A percentile compares a stretch with the other conserved stretches of the same genome.
Evolutionary conservation across 1,140 invertebrate species (phyloP).

Genomic region (Trichonephila clavipes): DNA sequence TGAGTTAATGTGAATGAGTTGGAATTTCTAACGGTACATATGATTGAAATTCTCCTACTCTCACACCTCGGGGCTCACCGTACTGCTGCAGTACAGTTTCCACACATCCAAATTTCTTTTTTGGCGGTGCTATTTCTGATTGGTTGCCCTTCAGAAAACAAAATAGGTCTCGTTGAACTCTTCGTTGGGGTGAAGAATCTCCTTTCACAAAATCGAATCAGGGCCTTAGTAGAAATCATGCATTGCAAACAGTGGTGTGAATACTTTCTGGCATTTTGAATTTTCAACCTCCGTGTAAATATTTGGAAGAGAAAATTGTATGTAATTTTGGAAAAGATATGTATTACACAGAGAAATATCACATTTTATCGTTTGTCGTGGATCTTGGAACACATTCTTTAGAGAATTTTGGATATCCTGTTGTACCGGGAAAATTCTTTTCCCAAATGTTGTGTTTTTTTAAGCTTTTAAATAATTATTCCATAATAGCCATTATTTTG

Average conservation of each 20-base stretch:
- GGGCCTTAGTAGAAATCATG: not conserved
- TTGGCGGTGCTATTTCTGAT: conserved; percentile 30
- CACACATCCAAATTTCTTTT: not conserved
- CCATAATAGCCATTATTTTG: no score
- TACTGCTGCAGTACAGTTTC: conserved; percentile 3
- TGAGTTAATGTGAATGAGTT: conserved; percentile 58
- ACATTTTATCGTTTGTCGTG: not conserved
- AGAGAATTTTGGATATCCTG: no score
- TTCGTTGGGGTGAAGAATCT: not conserved
- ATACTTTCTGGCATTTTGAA: conserved; percentile 37
- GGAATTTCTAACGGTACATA: conserved; percentile 46
- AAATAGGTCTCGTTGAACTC: conserved; percentile 42
- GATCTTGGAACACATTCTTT: not conserved
- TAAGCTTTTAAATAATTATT: no score
- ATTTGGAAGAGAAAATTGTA: not conserved
- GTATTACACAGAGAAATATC: not conserved
- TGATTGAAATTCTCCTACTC: conserved; percentile 50
- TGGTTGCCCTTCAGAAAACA: conserved; percentile 47
- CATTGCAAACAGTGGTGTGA: conserved; percentile 25
- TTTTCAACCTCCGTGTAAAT: conserved; percentile 18
- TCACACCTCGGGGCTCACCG: not conserved
- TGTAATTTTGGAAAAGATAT: not conserved
- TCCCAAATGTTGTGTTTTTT: no score
- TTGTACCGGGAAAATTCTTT: no score
- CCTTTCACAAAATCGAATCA: conserved; percentile 24